Percentiles rank a stretch among this genome's conserved stretches.
These are phyloP conservation scores for Psettodes erumei DNA, from an alignment of 2,113 vertebrate genomes.

Conservation along the genomic window DNA sequence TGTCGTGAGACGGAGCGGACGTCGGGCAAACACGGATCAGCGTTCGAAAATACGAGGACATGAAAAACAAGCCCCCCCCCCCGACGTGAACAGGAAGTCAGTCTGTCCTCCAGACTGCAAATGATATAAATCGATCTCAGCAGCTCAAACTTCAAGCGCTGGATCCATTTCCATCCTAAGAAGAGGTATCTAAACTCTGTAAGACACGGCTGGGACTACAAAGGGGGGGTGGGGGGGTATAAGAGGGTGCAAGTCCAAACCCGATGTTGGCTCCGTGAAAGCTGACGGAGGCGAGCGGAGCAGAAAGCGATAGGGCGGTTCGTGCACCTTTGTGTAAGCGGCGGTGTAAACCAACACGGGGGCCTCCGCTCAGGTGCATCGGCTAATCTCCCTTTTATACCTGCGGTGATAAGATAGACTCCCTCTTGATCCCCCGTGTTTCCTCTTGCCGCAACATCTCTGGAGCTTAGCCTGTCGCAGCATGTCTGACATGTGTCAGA, in stretches of 20 bases:
- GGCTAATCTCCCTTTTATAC: slow-evolving; percentile 67
- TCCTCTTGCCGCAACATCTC: slow-evolving; percentile 61
- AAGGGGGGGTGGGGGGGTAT: not conserved
- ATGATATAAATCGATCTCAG: not conserved
- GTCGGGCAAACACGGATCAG: slow-evolving; percentile 8
- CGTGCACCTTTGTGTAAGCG: slow-evolving; percentile 50
- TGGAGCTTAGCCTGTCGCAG: slow-evolving; percentile 57
- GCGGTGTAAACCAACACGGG: slow-evolving; percentile 47
- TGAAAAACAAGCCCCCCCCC: too few species aligned
- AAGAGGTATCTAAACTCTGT: not conserved
- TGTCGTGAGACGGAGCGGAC: slow-evolving; percentile 9
- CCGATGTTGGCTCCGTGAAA: slow-evolving; percentile 31
- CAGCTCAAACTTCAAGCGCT: not conserved
- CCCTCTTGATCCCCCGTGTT: slow-evolving; percentile 60
- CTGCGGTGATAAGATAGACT: slow-evolving; percentile 62
- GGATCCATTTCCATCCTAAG: too few species aligned
- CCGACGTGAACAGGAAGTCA: not conserved
- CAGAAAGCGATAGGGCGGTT: slow-evolving; percentile 16
- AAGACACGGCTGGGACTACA: not conserved
- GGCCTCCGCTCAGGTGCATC: slow-evolving; percentile 56
- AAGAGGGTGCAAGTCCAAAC: slow-evolving; percentile 28
- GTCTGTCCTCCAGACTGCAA: not conserved
- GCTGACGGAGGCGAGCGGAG: slow-evolving; percentile 34
- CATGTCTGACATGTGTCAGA: slow-evolving; percentile 69
- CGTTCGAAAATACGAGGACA: slow-evolving; percentile 13